Conservation (phyloP, 2,888 invertebrate genomes). For the Agrotis exclamationis region DNA sequence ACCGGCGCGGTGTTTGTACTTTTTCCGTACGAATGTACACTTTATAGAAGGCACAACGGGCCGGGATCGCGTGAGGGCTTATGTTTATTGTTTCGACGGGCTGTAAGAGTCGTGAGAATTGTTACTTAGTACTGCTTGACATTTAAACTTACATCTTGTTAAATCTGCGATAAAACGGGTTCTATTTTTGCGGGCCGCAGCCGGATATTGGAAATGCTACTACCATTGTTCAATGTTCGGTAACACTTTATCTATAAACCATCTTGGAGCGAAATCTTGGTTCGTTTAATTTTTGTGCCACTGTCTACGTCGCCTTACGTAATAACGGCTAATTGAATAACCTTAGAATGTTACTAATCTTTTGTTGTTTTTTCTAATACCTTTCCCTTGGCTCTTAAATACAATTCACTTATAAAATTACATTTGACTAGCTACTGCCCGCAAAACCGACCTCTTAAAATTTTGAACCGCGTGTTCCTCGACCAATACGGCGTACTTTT, state of each 20-base stretch:
- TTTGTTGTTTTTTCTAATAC: constrained; percentile 35
- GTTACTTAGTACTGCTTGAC: constrained; percentile 68
- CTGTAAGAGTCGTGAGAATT: constrained; percentile 87
- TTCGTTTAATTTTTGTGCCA: constrained; percentile 61
- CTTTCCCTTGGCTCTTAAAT: constrained; percentile 20
- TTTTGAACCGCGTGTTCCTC: no score
- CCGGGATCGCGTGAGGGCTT: constrained; percentile 74
- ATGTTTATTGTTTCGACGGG: constrained; percentile 77
- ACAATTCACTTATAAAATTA: constrained; percentile 10
- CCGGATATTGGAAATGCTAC: constrained; percentile 64
- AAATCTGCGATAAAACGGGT: constrained; percentile 57
- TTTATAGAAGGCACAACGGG: constrained; percentile 35
- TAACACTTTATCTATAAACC: constrained; percentile 56
- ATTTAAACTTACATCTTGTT: constrained; percentile 70
- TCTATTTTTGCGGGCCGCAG: constrained; percentile 54
- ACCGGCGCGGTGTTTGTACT: constrained; percentile 73
- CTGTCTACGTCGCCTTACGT: constrained; percentile 51
- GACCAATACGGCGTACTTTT: no score
- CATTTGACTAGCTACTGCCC: neutral
- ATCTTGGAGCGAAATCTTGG: constrained; percentile 54
- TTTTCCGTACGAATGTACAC: constrained; percentile 78
- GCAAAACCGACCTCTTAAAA: no score
- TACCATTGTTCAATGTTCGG: constrained; percentile 60
- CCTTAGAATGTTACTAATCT: constrained; percentile 44
- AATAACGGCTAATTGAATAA: constrained; percentile 61